Base-by-base conservation (phyloP, 2,888 invertebrate genomes). In the Eretmocerus hayati region DNA sequence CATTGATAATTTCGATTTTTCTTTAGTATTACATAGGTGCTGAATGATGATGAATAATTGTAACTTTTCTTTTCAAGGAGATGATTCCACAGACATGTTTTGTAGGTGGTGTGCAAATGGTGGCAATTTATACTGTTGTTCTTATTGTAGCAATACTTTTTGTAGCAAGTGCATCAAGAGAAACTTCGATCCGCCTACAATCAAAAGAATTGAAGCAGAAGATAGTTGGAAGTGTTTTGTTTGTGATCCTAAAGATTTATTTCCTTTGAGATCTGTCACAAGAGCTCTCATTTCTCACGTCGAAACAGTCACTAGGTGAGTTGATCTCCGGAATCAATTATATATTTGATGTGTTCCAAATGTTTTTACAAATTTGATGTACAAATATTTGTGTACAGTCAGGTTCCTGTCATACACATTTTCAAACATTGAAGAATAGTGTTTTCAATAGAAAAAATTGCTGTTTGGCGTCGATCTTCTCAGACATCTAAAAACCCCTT, bases 51-150 rank as follows among this genome's bases (percentile, higher is more conserved):
- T 30, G 13, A 30, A 9, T 30, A 9, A 9, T 9, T 30, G 30
- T 30, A 30, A 9, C 5, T 37, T 15, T 21, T 19, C 21, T 20
- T 21, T 56, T 59, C 21, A 51, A 71, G 71, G 87, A 42, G 87
- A 87, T 66, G 88, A 88, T 72, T 86, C 86, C 20, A 87, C 87
- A 15, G 88, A 88, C 65, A 72, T 88, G 53, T 88, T 87, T 62
- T 88, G 88, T 59, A 78, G 87, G 41, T 88, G 87, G 88, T 88
- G 88, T 63, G 88, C 87, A 0, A 87, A 88, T 67, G 88, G 77
- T 23, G 84, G 84, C 4, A 83, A 84, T 69, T 84, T 88, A 1
- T 83, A 86, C 62, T 88, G 87, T 63, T 88, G 88, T 62, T 81
- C 87, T 2, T 78, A 79, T 53, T 88, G 88, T 44, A 64, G 68